Evolutionary conservation across 2,797 vertebrate species (phyloP).

Genomic region (Ibycter americanus): DNA sequence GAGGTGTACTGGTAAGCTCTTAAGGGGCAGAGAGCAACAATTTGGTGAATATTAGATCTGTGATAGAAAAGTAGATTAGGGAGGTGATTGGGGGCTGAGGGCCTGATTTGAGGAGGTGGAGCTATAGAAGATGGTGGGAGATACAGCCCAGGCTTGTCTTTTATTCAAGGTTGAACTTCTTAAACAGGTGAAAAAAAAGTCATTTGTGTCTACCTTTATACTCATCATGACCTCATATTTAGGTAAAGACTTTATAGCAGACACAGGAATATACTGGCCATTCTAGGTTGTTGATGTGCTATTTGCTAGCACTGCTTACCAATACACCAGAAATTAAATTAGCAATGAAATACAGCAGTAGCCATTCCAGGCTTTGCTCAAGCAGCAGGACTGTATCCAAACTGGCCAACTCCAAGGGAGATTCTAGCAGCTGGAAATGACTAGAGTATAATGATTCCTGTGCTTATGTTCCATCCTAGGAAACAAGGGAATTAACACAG

Average conservation of each 20-base stretch:
- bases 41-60: neutral
- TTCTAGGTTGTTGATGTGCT: neutral
- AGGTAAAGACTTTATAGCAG: neutral
- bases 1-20: neutral
- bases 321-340: neutral
- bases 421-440: neutral
- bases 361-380: neutral
- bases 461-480: neutral
- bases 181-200: neutral
- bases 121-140: neutral
- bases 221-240: neutral
- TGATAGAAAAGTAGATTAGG: neutral
- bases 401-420: neutral
- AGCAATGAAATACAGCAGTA: neutral
- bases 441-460: neutral
- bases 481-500: neutral
- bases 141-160: neutral
- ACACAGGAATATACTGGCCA: neutral
- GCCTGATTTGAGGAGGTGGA: neutral
- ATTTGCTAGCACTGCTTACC: neutral
- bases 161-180: neutral
- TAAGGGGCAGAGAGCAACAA: neutral
- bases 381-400: neutral
- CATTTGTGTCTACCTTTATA: neutral
- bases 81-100: neutral